Conservation (phyloP, 2,797 vertebrate genomes). For the Rousettus madagascariensis region DNA sequence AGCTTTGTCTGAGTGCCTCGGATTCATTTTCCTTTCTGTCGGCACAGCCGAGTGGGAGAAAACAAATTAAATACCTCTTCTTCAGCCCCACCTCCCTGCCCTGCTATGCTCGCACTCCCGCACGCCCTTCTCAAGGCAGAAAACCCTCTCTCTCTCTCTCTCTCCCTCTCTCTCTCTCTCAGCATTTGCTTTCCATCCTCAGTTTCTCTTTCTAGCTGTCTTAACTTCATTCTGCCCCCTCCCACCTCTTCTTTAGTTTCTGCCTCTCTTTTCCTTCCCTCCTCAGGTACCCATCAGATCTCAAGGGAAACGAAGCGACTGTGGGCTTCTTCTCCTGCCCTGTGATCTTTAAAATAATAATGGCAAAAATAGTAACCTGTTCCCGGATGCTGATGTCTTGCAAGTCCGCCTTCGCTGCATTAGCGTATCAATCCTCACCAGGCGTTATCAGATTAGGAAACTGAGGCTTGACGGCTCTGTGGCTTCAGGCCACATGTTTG, state of each 20-base stretch:
- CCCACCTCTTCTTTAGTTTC: background rate
- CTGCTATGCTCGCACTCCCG: fast-evolving
- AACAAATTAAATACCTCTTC: background rate
- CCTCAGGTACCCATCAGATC: background rate
- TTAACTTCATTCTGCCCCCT: background rate
- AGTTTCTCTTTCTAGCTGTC: background rate
- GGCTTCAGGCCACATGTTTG: background rate
- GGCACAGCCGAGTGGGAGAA: slow-evolving; percentile 12
- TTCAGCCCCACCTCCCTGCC: background rate
- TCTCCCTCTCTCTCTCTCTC: too few species aligned
- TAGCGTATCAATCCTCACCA: background rate
- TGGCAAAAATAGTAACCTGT: fast-evolving
- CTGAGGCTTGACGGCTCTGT: background rate
- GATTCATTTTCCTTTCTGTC: background rate
- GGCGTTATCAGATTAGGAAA: background rate
- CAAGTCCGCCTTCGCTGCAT: background rate
- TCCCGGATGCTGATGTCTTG: fast-evolving
- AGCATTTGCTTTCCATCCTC: background rate
- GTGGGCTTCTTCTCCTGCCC: background rate
- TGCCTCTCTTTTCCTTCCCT: background rate
- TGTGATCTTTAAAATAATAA: background rate
- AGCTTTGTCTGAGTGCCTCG: background rate
- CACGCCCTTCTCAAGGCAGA: background rate
- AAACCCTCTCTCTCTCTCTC: fast-evolving
- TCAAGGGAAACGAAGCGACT: background rate